These are phyloP conservation scores for Oxystoma pomonae DNA, from an alignment of 2,888 invertebrate genomes.

Conservation along the genomic window DNA sequence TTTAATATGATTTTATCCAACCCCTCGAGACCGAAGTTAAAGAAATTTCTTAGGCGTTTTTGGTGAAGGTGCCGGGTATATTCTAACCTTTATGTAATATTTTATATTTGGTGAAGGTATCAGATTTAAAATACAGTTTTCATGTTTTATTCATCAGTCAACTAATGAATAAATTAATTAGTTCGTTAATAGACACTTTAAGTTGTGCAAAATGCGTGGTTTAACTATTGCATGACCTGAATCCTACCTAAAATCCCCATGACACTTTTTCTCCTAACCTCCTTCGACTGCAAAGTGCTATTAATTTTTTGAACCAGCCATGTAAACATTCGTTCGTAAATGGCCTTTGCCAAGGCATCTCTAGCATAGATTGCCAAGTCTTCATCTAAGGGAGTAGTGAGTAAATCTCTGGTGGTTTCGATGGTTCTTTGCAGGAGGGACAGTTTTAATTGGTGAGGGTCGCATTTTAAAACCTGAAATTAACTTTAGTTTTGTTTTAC, in stretches of 20 bases:
- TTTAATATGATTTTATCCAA: too few species aligned
- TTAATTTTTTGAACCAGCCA: slow-evolving; percentile 86
- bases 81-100: too few species aligned
- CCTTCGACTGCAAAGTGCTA: slow-evolving; percentile 61
- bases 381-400: slow-evolving; percentile 72
- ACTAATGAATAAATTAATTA: too few species aligned
- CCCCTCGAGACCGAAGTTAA: too few species aligned
- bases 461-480: slow-evolving; percentile 69
- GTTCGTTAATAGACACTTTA: too few species aligned
- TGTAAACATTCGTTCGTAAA: slow-evolving; percentile 86
- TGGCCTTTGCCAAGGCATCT: slow-evolving; percentile 86
- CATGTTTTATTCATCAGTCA: too few species aligned
- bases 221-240: background rate
- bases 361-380: slow-evolving; percentile 83
- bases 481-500: too few species aligned
- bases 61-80: too few species aligned
- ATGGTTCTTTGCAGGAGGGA: slow-evolving; percentile 83
- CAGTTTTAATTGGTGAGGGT: slow-evolving; percentile 59
- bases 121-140: too few species aligned
- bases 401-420: slow-evolving; percentile 78
- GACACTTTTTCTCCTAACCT: slow-evolving; percentile 58
- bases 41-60: too few species aligned
- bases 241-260: slow-evolving; percentile 64
- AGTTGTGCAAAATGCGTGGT: too few species aligned
- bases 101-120: too few species aligned